phyloP scores from a whole-genome alignment of 2,113 vertebrate genomes.

The Nothoprocta pentlandii region DNA sequence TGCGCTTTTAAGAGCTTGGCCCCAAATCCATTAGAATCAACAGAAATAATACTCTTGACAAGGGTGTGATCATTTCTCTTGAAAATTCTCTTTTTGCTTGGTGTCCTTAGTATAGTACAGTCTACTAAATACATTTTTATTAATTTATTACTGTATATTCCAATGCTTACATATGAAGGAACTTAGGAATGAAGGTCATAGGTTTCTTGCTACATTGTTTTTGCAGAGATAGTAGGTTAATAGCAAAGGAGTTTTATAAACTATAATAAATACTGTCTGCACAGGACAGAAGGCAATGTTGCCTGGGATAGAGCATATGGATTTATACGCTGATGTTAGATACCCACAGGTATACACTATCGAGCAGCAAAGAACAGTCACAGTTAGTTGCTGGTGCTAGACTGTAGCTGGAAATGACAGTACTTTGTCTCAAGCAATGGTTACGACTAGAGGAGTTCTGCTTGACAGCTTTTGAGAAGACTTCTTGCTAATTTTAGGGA shows the following conservation, averaged over 20 bases:
- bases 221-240: not conserved
- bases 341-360: not conserved
- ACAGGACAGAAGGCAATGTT: not conserved
- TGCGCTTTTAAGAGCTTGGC: not conserved
- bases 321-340: not conserved
- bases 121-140: not conserved
- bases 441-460: not conserved
- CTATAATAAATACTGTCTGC: not conserved
- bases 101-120: not conserved
- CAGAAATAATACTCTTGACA: not conserved
- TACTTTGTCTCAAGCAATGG: not conserved
- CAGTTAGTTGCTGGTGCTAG: not conserved
- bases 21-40: not conserved
- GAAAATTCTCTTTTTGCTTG: not conserved
- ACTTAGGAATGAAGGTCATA: not conserved
- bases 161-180: not conserved
- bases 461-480: not conserved
- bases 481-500: not conserved
- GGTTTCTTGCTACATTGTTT: not conserved
- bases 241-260: not conserved
- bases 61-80: not conserved
- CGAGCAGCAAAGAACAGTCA: not conserved
- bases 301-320: not conserved
- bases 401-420: not conserved
- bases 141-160: not conserved